Conservation (phyloP, 2,888 invertebrate species). For the Aphrophora alni region DNA sequence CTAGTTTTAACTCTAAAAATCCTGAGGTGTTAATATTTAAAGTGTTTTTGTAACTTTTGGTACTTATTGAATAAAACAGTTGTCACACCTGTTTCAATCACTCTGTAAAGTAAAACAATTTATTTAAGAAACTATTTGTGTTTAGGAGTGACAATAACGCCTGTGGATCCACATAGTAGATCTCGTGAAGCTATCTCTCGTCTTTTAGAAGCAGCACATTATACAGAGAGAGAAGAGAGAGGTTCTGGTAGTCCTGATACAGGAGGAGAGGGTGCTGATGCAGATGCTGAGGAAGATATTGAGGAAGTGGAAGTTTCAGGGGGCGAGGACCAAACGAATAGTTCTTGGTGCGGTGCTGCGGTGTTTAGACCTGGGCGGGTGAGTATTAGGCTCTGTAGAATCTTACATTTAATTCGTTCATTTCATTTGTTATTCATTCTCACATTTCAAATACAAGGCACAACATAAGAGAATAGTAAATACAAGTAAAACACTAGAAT, state of each 20-base stretch:
- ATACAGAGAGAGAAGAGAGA: conserved; percentile 41
- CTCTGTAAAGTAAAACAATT: too few species aligned
- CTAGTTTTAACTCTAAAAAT: too few species aligned
- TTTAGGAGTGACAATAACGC: conserved; percentile 25
- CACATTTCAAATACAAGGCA: too few species aligned
- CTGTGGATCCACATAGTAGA: conserved; percentile 13
- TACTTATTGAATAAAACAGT: too few species aligned
- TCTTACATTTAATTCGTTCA: too few species aligned
- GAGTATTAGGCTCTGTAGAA: conserved; percentile 19
- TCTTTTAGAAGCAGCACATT: conserved; percentile 53
- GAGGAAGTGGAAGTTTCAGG: conserved; percentile 29
- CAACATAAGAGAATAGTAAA: too few species aligned
- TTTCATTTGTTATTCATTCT: too few species aligned
- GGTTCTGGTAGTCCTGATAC: neutral
- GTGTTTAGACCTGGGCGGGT: conserved; percentile 24
- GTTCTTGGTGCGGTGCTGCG: conserved; percentile 11
- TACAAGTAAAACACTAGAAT: too few species aligned
- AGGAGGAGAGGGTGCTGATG: conserved; percentile 19
- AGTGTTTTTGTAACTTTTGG: too few species aligned
- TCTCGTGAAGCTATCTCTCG: conserved; percentile 43
- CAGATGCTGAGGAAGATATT: conserved; percentile 30
- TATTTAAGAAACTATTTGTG: neutral
- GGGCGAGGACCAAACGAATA: conserved; percentile 18
- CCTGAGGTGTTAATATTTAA: too few species aligned
- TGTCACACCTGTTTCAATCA: too few species aligned